Base-by-base conservation (phyloP, 1,140 invertebrate genomes). In the Tribolium castaneum region DNA sequence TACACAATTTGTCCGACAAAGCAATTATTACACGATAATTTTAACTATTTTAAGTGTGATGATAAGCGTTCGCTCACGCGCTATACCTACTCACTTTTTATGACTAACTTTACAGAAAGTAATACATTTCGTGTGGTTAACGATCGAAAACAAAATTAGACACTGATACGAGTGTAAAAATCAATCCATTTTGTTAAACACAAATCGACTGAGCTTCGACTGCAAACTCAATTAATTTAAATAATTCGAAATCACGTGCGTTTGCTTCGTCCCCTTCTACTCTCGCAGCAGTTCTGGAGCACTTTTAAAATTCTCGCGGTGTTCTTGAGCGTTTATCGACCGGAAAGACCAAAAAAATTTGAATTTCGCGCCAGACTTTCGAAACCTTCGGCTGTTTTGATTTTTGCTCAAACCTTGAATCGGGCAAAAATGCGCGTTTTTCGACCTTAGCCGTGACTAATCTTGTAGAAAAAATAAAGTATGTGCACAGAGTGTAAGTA, bases 401-500 rank as follows among this genome's bases (percentile, higher is more conserved):
- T 22, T 59, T 59, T 59, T 25, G 22, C n/a, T 30, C 4, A 4
- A 59, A 25, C 54, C 54, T 59, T 59, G 54, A 59, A n/a, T 22
- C 5, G 16, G 6, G n/a, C 16, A 59, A 59, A 59, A 59, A 25
- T 59, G 14, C 7, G 13, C 59, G 9, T 66, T 66, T 66, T 66
- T 66, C 30, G 12, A 35, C 59, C 59, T 66, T 66, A 66, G 7
- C 59, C 9, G 30, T 66, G 59, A 66, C 59, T 66, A 66, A 66
- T 66, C 59, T 45, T 9, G 7, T 9, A 45, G 39, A 45, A 45
- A 45, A 45, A 45, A 45, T 45, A 45, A 10, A n/a, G 39, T 45
- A 45, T 45, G 39, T 45, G 39, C 5, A 30, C 25, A 30, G 25
- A 7, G 39, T n/a, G 35, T 9, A 19, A 19, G 39, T 52, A 52